Evolutionary conservation across 2,888 invertebrate species (phyloP), one percentile per base, ranked within the genome.

Genomic region (Drosophila subsilvestris): DNA sequence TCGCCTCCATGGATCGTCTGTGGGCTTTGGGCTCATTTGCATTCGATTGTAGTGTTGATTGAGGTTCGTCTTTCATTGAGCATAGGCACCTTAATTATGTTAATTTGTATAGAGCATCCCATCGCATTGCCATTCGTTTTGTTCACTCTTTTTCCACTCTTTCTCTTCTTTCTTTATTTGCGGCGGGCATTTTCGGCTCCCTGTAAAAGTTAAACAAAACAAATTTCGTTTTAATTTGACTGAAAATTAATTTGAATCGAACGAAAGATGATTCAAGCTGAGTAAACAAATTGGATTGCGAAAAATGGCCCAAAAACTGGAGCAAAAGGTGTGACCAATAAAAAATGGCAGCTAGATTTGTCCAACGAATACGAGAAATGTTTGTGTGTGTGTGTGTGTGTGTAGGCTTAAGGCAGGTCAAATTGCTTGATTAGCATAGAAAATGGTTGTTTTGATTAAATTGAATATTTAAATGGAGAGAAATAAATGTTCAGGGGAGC

Each of bases 31-130:
- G 53, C 63, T 75, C 69, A 86, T 86, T 86, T 83, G 65, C 71
- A 86, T 83, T 70, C 74, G 65, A 66, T 69, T 63, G 73, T 63
- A 74, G 71, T 63, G 57, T 65, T 54, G 63, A 53, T 68, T 60
- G 65, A 63, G 25, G 50, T 56, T 81, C 72, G 66, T 71, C 76
- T 71, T 75, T 76, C 74, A 77, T 73, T 77, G 77, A 74, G 79
- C 60, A 78, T 14, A n/a, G 75, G 75, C 75, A 66, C 61, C 80
- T 75, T 79, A 80, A 87, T 85, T 85, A 85, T 85, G 84, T 56
- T 82, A 82, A 88, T 80, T 68, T 74, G 59, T 68, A 54, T 61
- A 37, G 65, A 53, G 57, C 70, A 77, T 69, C 49, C 42, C 50
- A 47, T 53, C 27, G 37, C 60, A 57, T 37, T 43, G 47, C 48